Conservation (phyloP, 2,113 vertebrate species). For the Channa argus region DNA sequence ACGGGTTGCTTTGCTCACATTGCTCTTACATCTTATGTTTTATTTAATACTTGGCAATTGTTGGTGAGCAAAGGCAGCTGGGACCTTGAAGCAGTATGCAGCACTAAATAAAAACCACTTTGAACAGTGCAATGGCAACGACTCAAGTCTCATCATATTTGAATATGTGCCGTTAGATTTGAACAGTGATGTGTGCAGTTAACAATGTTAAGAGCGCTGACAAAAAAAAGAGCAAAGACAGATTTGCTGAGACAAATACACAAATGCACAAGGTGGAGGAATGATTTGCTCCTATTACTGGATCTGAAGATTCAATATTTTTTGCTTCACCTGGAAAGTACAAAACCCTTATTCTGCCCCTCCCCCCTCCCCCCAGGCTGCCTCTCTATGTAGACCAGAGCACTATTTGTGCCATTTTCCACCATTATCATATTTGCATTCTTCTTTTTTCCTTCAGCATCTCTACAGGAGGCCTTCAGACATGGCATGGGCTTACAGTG, state of each 20-base stretch:
- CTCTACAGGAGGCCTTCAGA: constrained; percentile 4
- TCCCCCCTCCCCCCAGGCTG: background rate
- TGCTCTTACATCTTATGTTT: constrained; percentile 62
- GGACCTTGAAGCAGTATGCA: constrained; percentile 60
- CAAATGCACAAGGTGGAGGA: constrained; percentile 28
- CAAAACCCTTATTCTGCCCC: constrained; percentile 19
- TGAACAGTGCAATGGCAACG: constrained; percentile 57
- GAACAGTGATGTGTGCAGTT: constrained; percentile 51
- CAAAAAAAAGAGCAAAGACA: constrained; percentile 45
- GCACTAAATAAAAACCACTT: constrained; percentile 69
- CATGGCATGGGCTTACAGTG: constrained; percentile 6
- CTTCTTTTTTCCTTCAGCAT: background rate
- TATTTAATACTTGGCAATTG: constrained; percentile 64
- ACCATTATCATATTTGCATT: constrained; percentile 7
- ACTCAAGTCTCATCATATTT: constrained; percentile 66
- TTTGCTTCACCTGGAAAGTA: constrained; percentile 36
- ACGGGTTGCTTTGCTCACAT: constrained; percentile 54
- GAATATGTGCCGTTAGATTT: constrained; percentile 52
- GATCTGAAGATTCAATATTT: constrained; percentile 24
- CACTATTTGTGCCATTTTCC: constrained; percentile 1
- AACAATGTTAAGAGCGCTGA: constrained; percentile 54
- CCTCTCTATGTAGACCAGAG: no score
- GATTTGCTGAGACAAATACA: constrained; percentile 50
- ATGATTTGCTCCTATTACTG: constrained; percentile 41
- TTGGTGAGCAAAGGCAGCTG: constrained; percentile 58